These are phyloP conservation scores for Sebastes alutus DNA, from an alignment of 2,797 vertebrate genomes.

Conservation along the genomic window DNA sequence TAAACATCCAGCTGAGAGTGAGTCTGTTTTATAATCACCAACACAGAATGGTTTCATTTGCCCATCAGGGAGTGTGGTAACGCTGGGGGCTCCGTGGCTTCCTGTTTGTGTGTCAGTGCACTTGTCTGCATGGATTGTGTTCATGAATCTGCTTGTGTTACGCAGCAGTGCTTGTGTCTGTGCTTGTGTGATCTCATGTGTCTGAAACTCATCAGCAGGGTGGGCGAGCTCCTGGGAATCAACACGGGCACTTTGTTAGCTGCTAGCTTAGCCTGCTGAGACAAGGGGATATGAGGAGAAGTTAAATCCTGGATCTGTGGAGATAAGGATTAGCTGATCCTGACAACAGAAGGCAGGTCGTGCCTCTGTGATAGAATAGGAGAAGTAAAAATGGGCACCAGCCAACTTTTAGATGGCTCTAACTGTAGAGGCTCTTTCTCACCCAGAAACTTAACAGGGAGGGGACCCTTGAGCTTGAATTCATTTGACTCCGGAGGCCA, in stretches of 20 bases:
- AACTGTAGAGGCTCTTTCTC: background rate
- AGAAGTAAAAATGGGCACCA: background rate
- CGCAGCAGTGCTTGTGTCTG: background rate
- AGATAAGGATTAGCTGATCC: conserved; percentile 62
- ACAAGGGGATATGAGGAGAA: conserved; percentile 37
- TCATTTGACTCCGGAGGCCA: background rate
- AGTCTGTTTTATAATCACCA: conserved; percentile 8
- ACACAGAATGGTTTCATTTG: conserved; percentile 1
- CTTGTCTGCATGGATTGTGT: background rate
- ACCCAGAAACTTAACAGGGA: background rate
- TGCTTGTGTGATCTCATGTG: conserved; percentile 3
- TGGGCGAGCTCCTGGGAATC: conserved; percentile 3
- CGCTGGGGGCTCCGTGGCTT: background rate
- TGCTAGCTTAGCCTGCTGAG: conserved; percentile 55
- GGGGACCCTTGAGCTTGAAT: background rate
- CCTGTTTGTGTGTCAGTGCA: conserved; percentile 1
- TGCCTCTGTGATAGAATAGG: conserved; percentile 38
- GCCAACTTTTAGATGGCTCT: conserved; percentile 5
- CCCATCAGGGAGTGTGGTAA: background rate
- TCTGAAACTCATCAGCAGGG: background rate
- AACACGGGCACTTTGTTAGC: conserved; percentile 29
- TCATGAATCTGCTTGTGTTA: background rate
- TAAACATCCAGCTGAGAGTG: background rate
- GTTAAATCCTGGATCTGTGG: conserved; percentile 48
- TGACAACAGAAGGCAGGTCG: conserved; percentile 37